phyloP scores from a whole-genome alignment of 53 echinoderm and acorn worm species.

The Echinarachnius parma region DNA sequence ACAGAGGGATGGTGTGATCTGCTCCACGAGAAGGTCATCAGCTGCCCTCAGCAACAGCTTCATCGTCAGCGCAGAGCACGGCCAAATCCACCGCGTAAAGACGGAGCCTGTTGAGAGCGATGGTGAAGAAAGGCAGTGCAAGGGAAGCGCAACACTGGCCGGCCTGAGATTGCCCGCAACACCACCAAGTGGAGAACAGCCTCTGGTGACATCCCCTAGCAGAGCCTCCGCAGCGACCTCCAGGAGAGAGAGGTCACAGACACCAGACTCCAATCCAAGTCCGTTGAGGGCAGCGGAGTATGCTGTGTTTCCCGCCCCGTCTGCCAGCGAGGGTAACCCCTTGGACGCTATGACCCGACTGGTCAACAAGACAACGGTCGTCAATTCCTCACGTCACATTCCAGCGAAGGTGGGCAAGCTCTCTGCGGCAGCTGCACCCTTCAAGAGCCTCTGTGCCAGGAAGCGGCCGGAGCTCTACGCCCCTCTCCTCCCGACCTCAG shows the following conservation, averaged over 20 bases:
- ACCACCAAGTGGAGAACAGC: conserved; percentile 14
- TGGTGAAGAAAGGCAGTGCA: neutral
- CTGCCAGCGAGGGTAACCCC: conserved; percentile 35
- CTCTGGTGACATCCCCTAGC: conserved; percentile 9
- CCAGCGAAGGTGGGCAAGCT: conserved; percentile 36
- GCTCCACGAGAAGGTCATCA: conserved; percentile 29
- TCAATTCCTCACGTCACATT: conserved; percentile 42
- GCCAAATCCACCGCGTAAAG: conserved; percentile 30
- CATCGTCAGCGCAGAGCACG: conserved; percentile 28
- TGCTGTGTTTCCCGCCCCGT: conserved; percentile 13
- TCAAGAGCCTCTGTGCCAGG: conserved; percentile 33
- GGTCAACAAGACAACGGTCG: conserved; percentile 32
- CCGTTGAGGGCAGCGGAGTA: neutral
- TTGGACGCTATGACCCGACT: conserved; percentile 32
- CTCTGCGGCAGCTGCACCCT: conserved; percentile 18
- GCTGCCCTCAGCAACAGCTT: conserved; percentile 22
- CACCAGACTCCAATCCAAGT: conserved; percentile 8
- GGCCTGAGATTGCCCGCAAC: neutral
- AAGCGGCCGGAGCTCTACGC: conserved; percentile 40
- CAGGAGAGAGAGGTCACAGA: neutral
- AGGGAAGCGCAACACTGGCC: neutral
- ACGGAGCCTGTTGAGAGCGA: conserved; percentile 22
- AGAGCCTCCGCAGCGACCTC: neutral
- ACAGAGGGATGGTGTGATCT: conserved; percentile 43
- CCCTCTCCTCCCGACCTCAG: conserved; percentile 23